Percentiles rank a stretch among this genome's conserved stretches.
Conservation (phyloP, 1,140 invertebrate genomes). For the Phthorimaea operculella region DNA sequence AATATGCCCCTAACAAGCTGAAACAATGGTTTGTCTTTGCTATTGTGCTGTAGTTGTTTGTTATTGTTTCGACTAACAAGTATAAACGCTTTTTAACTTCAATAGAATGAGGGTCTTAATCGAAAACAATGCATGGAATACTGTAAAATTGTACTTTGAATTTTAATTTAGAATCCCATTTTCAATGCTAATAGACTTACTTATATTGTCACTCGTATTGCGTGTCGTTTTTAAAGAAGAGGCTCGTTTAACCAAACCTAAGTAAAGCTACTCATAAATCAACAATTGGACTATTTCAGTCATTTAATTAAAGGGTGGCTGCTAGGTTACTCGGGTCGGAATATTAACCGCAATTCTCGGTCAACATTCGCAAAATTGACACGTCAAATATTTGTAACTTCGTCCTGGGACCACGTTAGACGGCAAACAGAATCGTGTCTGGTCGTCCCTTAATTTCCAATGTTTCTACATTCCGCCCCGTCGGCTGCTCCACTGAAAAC, state of each 20-base stretch:
- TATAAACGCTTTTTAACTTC: not conserved
- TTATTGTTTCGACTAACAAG: slow-evolving; percentile 22
- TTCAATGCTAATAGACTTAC: too few species aligned
- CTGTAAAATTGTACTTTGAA: too few species aligned
- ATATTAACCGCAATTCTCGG: slow-evolving; percentile 67
- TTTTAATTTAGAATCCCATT: too few species aligned
- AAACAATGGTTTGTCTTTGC: slow-evolving; percentile 49
- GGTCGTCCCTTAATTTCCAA: slow-evolving; percentile 66
- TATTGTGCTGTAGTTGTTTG: slow-evolving; percentile 43
- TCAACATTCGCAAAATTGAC: slow-evolving; percentile 68
- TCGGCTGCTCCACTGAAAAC: slow-evolving; percentile 27
- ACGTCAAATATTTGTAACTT: slow-evolving; percentile 68
- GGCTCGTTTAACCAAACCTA: slow-evolving; percentile 22
- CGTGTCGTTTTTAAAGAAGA: slow-evolving; percentile 20
- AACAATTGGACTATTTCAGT: slow-evolving; percentile 59
- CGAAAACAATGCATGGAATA: not conserved
- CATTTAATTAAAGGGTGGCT: slow-evolving; percentile 64
- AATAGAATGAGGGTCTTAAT: not conserved
- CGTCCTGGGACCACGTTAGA: slow-evolving; percentile 66
- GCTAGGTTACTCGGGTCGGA: slow-evolving; percentile 53
- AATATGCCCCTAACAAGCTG: slow-evolving; percentile 60
- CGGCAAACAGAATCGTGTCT: slow-evolving; percentile 66
- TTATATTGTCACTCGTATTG: too few species aligned
- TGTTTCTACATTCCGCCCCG: slow-evolving; percentile 42
- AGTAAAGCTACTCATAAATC: slow-evolving; percentile 41